These are phyloP conservation scores for Latrodectus geometricus DNA, from an alignment of 1,140 invertebrate genomes.

Conservation along the genomic window DNA sequence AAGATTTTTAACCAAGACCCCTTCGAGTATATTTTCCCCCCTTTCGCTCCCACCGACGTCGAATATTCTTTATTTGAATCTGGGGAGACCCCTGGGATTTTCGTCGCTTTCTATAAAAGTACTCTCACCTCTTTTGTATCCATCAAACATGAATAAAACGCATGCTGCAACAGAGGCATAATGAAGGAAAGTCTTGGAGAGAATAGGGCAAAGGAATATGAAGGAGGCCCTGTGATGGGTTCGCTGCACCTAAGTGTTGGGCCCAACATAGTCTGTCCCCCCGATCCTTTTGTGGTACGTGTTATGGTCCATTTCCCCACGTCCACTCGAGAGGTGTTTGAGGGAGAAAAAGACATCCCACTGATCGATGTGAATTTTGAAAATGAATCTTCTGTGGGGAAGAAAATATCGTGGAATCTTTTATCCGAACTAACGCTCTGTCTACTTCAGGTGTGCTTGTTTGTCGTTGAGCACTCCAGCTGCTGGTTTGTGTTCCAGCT, in stretches of 20 bases:
- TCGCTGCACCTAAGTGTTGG: constrained; percentile 5
- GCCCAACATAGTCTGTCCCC: background rate
- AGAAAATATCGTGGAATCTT: background rate
- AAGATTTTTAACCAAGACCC: background rate
- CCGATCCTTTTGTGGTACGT: constrained; percentile 18
- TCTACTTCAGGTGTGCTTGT: background rate
- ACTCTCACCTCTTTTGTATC: background rate
- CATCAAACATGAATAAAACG: background rate
- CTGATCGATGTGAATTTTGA: constrained; percentile 17
- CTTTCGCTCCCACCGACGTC: background rate
- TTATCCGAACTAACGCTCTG: background rate
- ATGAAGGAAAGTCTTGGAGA: background rate
- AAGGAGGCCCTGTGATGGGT: no score
- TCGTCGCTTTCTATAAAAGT: background rate
- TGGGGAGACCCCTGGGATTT: background rate
- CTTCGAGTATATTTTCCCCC: background rate
- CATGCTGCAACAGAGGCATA: background rate
- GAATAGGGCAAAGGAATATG: no score
- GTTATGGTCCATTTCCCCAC: constrained; percentile 49
- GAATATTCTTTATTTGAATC: background rate
- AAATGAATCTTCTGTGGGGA: constrained; percentile 7
- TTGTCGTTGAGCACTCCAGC: constrained; percentile 5
- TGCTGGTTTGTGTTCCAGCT: background rate
- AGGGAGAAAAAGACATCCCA: constrained; percentile 12
- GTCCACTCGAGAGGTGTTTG: constrained; percentile 33